phyloP scores from a whole-genome alignment of 2,797 vertebrate species.

The Gila robusta region DNA sequence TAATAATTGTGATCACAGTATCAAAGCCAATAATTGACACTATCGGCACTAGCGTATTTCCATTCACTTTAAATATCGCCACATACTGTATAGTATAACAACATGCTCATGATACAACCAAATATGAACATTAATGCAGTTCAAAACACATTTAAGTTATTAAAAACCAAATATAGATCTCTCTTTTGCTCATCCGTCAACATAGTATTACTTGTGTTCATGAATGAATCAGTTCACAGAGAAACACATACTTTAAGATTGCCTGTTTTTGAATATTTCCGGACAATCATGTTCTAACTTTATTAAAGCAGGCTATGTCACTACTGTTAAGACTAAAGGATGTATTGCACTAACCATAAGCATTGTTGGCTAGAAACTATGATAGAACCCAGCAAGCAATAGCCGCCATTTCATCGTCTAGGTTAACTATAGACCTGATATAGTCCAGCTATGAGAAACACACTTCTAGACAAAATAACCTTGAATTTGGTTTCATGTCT shows the following conservation, averaged over 20 bases:
- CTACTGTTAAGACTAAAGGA: neutral
- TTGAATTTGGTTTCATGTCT: too few species aligned
- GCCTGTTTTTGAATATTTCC: neutral
- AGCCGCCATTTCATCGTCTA: too few species aligned
- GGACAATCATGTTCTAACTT: neutral
- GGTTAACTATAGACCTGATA: too few species aligned
- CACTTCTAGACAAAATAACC: too few species aligned
- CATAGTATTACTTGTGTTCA: neutral
- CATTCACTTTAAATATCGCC: neutral
- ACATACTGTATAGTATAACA: neutral
- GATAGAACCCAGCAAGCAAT: neutral
- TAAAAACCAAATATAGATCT: neutral
- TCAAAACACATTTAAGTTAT: neutral
- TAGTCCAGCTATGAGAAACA: too few species aligned
- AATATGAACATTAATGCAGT: neutral
- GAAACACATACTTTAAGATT: neutral
- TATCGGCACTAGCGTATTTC: too few species aligned
- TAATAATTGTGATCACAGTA: neutral
- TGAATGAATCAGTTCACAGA: neutral
- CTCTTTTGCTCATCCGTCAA: neutral
- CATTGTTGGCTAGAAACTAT: neutral
- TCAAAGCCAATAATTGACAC: neutral
- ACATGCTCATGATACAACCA: neutral
- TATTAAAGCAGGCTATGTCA: neutral
- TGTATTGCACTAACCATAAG: rapidly evolving